Evolutionary conservation across 1,140 invertebrate genomes (phyloP).

Genomic region (Mamestra configurata): DNA sequence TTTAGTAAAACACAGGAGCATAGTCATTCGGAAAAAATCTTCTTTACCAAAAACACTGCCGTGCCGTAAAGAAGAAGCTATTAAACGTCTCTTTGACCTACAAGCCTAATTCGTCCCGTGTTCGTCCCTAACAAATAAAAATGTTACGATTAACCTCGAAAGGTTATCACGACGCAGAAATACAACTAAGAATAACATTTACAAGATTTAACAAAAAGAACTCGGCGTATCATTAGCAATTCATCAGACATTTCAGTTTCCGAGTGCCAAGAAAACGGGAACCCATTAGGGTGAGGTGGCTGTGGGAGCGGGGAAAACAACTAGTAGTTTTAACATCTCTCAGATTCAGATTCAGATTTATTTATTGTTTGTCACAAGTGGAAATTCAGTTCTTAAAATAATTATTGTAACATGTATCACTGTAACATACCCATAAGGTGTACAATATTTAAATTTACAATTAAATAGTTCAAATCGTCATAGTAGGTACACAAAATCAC

Average conservation of each 20-base stretch:
- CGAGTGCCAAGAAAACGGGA: conserved; percentile 58
- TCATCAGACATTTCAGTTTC: conserved; percentile 64
- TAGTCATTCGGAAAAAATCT: too few relatives aligned
- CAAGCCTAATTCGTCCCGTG: background rate
- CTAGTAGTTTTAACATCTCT: too few relatives aligned
- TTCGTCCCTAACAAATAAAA: background rate
- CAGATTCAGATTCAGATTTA: too few relatives aligned
- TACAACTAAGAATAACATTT: conserved; percentile 52
- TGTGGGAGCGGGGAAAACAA: conserved; percentile 15
- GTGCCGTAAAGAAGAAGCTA: background rate
- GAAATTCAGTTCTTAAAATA: too few relatives aligned
- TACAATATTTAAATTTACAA: too few relatives aligned
- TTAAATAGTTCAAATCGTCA: too few relatives aligned
- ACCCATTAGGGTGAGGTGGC: conserved; percentile 26
- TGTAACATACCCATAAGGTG: too few relatives aligned
- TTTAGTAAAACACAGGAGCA: too few relatives aligned
- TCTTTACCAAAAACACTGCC: too few relatives aligned
- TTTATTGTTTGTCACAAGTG: too few relatives aligned
- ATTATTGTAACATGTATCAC: too few relatives aligned
- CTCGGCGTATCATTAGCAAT: conserved; percentile 62
- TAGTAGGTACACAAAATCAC: too few relatives aligned
- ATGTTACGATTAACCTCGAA: conserved; percentile 31
- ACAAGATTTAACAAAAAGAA: conserved; percentile 52
- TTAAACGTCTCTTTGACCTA: background rate
- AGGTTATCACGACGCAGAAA: conserved; percentile 32